A percentile compares a stretch with the other conserved stretches of the same genome.
These are phyloP conservation scores for Fabriciana adippe DNA, from an alignment of 2,888 invertebrate species.

Conservation along the genomic window DNA sequence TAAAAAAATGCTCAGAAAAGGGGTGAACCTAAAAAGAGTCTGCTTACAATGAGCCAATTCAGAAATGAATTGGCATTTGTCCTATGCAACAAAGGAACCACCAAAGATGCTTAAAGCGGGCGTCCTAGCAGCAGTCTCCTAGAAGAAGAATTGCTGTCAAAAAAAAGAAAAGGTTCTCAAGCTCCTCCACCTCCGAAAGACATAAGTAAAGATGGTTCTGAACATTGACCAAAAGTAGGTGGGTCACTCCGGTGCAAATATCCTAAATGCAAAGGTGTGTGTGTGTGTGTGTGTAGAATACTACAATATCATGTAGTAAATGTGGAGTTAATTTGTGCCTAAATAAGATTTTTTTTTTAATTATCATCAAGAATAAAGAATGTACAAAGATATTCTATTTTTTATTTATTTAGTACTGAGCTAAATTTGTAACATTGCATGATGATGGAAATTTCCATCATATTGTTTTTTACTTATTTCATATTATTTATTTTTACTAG, in stretches of 20 bases:
- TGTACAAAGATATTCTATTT: too few relatives aligned
- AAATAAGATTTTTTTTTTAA: too few relatives aligned
- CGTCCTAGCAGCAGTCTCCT: constrained; percentile 50
- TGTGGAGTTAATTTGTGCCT: too few relatives aligned
- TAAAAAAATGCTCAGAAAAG: constrained; percentile 49
- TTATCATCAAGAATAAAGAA: too few relatives aligned
- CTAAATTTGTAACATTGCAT: constrained; percentile 44
- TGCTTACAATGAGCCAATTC: constrained; percentile 51
- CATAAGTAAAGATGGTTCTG: constrained; percentile 54
- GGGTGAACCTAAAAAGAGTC: constrained; percentile 50
- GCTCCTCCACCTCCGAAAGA: constrained; percentile 54
- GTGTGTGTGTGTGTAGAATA: too few relatives aligned
- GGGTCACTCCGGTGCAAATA: constrained; percentile 54
- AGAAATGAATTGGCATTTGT: constrained; percentile 53
- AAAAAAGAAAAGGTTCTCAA: constrained; percentile 52
- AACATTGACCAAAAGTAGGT: constrained; percentile 56
- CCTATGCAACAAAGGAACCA: constrained; percentile 53
- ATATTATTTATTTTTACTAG: too few relatives aligned
- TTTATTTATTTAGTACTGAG: constrained; percentile 43
- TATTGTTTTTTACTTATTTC: too few relatives aligned
- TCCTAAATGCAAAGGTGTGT: constrained; percentile 54
- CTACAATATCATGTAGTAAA: constrained; percentile 52
- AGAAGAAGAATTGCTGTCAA: constrained; percentile 50
- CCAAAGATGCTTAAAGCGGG: constrained; percentile 51
- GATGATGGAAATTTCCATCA: constrained; percentile 47